phyloP scores from a whole-genome alignment of 2,797 vertebrate species.

The Brachyrhaphis roseni region DNA sequence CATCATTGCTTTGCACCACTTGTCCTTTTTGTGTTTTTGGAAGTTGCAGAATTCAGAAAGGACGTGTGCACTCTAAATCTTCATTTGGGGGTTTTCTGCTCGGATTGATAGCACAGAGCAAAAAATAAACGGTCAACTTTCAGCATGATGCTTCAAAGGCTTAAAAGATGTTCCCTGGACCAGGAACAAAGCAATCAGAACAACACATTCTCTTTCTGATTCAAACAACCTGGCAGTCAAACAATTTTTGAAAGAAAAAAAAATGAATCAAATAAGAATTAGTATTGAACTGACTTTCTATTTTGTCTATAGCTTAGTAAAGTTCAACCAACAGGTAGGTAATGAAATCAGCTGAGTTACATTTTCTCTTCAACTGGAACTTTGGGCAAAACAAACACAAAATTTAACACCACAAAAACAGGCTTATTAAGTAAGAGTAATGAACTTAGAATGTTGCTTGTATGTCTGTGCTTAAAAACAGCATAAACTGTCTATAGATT shows the following conservation, averaged over 20 bases:
- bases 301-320: conserved; percentile 1
- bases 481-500: background rate
- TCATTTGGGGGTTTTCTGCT: background rate
- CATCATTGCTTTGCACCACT: conserved; percentile 55
- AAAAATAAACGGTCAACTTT: background rate
- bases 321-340: conserved; percentile 12
- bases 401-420: background rate
- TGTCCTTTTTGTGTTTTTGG: conserved; percentile 45
- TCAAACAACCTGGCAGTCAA: conserved; percentile 10
- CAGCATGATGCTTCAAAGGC: background rate
- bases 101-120: background rate
- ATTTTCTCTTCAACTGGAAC: background rate
- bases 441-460: background rate
- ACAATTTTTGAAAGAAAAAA: background rate
- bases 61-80: background rate
- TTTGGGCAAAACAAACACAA: conserved; percentile 4
- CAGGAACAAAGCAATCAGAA: background rate
- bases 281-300: background rate
- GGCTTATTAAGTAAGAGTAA: background rate
- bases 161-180: background rate
- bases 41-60: conserved; percentile 11
- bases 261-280: background rate
- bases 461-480: background rate
- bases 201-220: background rate
- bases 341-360: conserved; percentile 19